phyloP scores from a whole-genome alignment of 2,113 vertebrate species.

The Pelecanus crispus region DNA sequence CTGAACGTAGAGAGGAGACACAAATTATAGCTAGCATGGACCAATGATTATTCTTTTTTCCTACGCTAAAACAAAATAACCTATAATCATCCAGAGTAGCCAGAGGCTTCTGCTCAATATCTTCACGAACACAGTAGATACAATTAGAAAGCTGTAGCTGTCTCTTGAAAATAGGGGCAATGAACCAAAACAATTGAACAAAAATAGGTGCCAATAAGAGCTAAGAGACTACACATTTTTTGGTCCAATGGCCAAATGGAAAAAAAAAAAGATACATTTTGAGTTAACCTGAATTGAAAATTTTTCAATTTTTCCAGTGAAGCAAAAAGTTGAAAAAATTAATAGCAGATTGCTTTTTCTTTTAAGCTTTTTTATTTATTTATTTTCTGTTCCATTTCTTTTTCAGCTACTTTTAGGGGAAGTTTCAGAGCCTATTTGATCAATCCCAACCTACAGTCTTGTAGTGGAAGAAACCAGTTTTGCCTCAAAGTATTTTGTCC shows the following conservation, averaged over 20 bases:
- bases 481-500: fast-evolving
- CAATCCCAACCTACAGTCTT: neutral
- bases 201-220: neutral
- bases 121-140: neutral
- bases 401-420: neutral
- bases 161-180: neutral
- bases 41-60: neutral
- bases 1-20: neutral
- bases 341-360: neutral
- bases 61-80: neutral
- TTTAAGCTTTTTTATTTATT: neutral
- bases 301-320: conserved; percentile 45
- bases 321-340: conserved; percentile 33
- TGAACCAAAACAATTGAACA: conserved; percentile 9
- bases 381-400: conserved; percentile 2
- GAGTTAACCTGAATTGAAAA: conserved; percentile 20
- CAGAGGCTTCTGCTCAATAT: neutral
- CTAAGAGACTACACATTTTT: neutral
- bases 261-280: neutral
- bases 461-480: neutral
- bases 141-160: conserved; percentile 1
- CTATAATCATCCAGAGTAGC: neutral
- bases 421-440: neutral
- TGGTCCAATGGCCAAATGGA: conserved; percentile 22
- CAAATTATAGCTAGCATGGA: neutral